Evolutionary conservation across 2,797 vertebrate species (phyloP).

Genomic region (Spinus olivaceus): DNA sequence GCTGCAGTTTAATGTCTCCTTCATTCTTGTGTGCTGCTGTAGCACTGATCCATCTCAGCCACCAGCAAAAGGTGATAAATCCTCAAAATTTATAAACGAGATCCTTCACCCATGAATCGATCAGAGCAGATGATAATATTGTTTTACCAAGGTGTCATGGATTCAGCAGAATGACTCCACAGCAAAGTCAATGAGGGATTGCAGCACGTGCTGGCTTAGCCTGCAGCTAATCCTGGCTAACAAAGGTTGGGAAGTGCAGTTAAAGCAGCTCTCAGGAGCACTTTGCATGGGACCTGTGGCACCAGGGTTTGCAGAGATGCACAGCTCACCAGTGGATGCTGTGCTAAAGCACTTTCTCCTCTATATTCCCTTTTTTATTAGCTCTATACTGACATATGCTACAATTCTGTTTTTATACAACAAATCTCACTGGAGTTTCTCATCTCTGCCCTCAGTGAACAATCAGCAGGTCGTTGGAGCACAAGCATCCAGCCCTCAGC

Average conservation of each 20-base stretch:
- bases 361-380: neutral
- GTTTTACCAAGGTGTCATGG: conserved; percentile 10
- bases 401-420: neutral
- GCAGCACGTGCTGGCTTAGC: neutral
- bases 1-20: conserved; percentile 35
- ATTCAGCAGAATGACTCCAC: neutral
- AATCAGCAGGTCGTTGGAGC: neutral
- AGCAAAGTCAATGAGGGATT: neutral
- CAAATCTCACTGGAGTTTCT: neutral
- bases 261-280: neutral
- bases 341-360: neutral
- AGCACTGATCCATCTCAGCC: conserved; percentile 33
- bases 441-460: neutral
- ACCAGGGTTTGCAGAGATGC: neutral
- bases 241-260: neutral
- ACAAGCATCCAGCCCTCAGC: neutral
- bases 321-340: neutral
- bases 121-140: conserved; percentile 18
- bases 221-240: neutral
- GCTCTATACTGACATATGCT: neutral
- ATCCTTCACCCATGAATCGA: neutral
- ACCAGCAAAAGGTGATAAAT: conserved; percentile 45
- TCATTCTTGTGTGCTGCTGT: conserved; percentile 9
- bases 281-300: neutral
- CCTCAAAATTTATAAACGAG: neutral